Evolutionary conservation across 2,113 vertebrate species (phyloP), one percentile per base, ranked within the genome.

Genomic region (Channa maculata): DNA sequence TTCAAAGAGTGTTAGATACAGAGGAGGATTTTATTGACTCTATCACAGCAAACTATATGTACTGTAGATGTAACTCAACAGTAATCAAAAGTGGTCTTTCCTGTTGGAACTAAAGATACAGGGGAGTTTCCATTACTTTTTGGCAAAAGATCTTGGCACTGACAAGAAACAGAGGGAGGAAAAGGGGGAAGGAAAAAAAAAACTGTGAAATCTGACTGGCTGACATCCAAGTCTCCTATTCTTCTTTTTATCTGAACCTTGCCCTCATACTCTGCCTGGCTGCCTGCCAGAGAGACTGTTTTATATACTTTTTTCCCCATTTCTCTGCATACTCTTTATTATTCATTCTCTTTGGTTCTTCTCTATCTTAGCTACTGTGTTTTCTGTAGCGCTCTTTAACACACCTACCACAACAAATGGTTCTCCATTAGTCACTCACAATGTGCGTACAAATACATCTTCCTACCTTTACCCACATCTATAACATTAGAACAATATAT

Each of bases 41-140:
- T 12, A 6, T 50, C 4, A 0, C 45, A 43, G 64, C 12, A 43
- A 71, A 68, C 64, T 33, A 44, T 49, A 13, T 34, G 55, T 24
- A 33, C 39, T 64, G 41, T 55, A 71, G 38, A 71, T 65, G 48
- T 37, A 57, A 77, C 49, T 66, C 41, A 70, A 44, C 39, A 37
- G 52, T 74, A 77, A 84, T 79, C 65, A 83, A 55, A 78, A 79
- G 52, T 63, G 66, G 65, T 50, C 52, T 79, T 85, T 86, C 71
- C 78, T 65, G 63, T 41, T 79, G 82, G 58, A 86, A 78, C 62
- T 2, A 55, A 53, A 58, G 75, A 80, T 89, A 82, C 83, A 80
- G 69, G 82, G 83, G 87, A 91, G 86, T 89, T 91, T 92, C 89
- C 88, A 89, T 93, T 93, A 90, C 89, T 88, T 88, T 86, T 78